These are phyloP conservation scores for Andrena bicolor DNA, from an alignment of 2,888 invertebrate genomes.

Conservation along the genomic window DNA sequence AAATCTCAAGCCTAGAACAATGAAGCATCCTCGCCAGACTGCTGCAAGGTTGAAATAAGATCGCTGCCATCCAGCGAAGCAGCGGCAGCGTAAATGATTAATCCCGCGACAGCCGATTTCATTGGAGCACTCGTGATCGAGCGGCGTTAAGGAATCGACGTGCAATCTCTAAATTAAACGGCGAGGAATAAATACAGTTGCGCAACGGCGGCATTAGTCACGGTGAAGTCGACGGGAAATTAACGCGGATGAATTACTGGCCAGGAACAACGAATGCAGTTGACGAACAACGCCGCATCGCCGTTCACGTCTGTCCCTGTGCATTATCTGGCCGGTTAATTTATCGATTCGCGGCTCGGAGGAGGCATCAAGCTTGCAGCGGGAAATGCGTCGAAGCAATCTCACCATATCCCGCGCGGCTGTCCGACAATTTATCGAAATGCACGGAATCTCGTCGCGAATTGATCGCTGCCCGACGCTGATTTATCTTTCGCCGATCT, in stretches of 20 bases:
- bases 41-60: no score
- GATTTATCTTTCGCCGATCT: constrained; percentile 52
- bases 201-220: neutral
- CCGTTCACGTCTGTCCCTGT: constrained; percentile 31
- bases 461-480: constrained; percentile 43
- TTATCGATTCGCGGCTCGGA: constrained; percentile 42
- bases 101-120: neutral
- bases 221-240: constrained; percentile 9
- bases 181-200: neutral
- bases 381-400: constrained; percentile 60
- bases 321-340: constrained; percentile 54
- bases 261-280: constrained; percentile 41
- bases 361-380: constrained; percentile 30
- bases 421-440: constrained; percentile 58
- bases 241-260: constrained; percentile 29
- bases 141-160: neutral
- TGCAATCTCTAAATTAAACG: constrained; percentile 1
- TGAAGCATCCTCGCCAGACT: no score
- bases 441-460: constrained; percentile 27
- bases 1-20: no score
- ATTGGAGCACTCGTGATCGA: neutral
- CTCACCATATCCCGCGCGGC: constrained; percentile 50
- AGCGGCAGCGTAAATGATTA: neutral
- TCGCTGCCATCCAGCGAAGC: neutral
- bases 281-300: constrained; percentile 30